Percentiles rank a stretch among this genome's conserved stretches.
These are phyloP conservation scores for Ophion costatus DNA, from an alignment of 2,888 invertebrate species.

Conservation along the genomic window DNA sequence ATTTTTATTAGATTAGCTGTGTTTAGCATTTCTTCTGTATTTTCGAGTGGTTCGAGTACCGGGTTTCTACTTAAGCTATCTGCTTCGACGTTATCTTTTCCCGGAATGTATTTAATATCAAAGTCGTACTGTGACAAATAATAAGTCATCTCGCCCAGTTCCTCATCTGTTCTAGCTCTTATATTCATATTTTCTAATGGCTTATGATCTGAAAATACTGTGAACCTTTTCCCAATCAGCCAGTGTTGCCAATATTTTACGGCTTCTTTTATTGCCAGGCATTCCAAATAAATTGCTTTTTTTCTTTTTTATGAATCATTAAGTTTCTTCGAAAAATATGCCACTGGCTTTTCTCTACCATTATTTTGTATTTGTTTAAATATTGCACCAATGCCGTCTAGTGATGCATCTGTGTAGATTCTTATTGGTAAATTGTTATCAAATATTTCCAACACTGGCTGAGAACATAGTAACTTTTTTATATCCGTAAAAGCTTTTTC, in stretches of 20 bases:
- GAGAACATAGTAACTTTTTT: slow-evolving; percentile 61
- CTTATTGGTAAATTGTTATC: slow-evolving; percentile 53
- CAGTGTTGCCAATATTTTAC: slow-evolving; percentile 58
- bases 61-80: slow-evolving; percentile 64
- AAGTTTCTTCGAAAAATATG: slow-evolving; percentile 48
- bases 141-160: slow-evolving; percentile 43
- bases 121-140: slow-evolving; percentile 61
- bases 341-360: slow-evolving; percentile 25
- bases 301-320: slow-evolving; percentile 51
- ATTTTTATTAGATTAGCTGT: slow-evolving; percentile 9
- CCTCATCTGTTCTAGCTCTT: slow-evolving; percentile 46
- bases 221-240: slow-evolving; percentile 55
- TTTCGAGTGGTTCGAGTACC: slow-evolving; percentile 59
- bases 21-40: slow-evolving; percentile 55
- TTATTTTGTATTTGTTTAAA: slow-evolving; percentile 56
- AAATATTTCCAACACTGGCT: slow-evolving; percentile 63
- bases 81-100: slow-evolving; percentile 48
- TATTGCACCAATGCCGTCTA: slow-evolving; percentile 56
- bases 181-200: slow-evolving; percentile 66
- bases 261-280: slow-evolving; percentile 11
- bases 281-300: slow-evolving; percentile 59
- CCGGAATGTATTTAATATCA: slow-evolving; percentile 54
- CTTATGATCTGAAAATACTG: slow-evolving; percentile 40
- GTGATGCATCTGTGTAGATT: slow-evolving; percentile 66
- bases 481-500: slow-evolving; percentile 53